A percentile compares a stretch with the other conserved stretches of the same genome.
phyloP scores from a whole-genome alignment of 2,888 invertebrate species.

The Chalcosyrphus nemorum region DNA sequence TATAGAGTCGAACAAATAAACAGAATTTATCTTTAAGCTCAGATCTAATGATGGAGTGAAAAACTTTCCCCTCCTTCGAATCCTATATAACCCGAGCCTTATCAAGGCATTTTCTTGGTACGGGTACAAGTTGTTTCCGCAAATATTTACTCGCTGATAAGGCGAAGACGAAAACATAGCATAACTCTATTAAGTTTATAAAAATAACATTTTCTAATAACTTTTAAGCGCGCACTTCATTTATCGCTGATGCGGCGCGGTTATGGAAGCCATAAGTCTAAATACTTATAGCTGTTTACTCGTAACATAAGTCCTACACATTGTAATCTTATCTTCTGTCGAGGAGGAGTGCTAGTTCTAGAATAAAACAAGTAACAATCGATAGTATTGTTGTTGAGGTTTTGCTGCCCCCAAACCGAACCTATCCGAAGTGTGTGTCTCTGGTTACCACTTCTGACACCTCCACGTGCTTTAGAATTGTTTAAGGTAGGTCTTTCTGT shows the following conservation, averaged over 20 bases:
- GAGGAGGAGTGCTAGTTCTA: background rate
- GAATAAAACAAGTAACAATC: conserved; percentile 12
- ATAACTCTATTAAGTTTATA: conserved; percentile 10
- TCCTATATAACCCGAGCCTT: background rate
- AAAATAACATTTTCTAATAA: background rate
- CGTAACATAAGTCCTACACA: background rate
- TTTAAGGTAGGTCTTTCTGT: conserved; percentile 23
- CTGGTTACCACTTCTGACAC: conserved; percentile 3
- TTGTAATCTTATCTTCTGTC: conserved; percentile 32
- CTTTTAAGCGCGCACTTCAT: background rate
- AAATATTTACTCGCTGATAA: conserved; percentile 23
- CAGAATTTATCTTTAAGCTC: background rate
- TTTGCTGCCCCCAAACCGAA: background rate
- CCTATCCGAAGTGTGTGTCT: background rate
- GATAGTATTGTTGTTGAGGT: background rate
- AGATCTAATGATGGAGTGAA: background rate
- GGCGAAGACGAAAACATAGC: background rate
- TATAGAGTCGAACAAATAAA: background rate
- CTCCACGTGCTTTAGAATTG: conserved; percentile 7
- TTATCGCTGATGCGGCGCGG: background rate
- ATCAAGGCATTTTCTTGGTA: background rate
- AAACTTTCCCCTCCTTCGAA: background rate
- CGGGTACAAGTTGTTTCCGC: conserved; percentile 12
- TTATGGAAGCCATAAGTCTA: conserved; percentile 36
- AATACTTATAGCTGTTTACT: conserved; percentile 39